Base-by-base conservation (phyloP, 2,113 vertebrate genomes). In the Dissostichus mawsoni region DNA sequence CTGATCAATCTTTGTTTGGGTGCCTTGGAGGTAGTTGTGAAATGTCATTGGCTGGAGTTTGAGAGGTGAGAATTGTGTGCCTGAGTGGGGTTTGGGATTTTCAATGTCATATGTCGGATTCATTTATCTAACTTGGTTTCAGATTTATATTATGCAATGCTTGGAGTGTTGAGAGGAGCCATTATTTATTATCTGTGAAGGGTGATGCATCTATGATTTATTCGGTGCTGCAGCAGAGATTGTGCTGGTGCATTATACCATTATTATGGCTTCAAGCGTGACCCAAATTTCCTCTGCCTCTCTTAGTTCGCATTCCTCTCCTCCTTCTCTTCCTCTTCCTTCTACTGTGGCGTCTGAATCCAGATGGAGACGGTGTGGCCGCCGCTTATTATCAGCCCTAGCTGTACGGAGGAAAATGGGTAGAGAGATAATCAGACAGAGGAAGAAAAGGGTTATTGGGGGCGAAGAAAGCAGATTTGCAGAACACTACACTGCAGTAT, bases 1-100 rank as follows among this genome's bases (percentile, higher is more conserved):
- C 86, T 82, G 76, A 91, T 93, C 87, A 87, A 84, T 93, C 90
- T 90, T 82, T 88, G 87, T 89, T 90, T 85, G 65, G 76, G 44
- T n/a, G 83, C 69, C 79, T 87, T 41, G 4, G 82, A 88, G 89
- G 76, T 84, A 55, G 73, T 74, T 68, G 80, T 8, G 48, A 88
- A 92, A 90, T 87, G 85, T 90, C 81, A 79, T 55, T 62, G 70
- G 77, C 67, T 80, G 25, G 71, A 67, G 69, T 73, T 61, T n/a
- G 78, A 66, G 75, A 68, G 48, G 61, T 66, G 68, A 62, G 16
- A 9, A 12, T 11, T 25, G 18, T 61, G 69, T 44, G 72, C 20
- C 11, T 45, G 78, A 20, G 59, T 81, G 59, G 23, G 63, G 45
- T n/a, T 29, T 33, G 7, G 69, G 66, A 45, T 80, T 13, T 77